Percentiles rank a stretch among this genome's conserved stretches.
These are phyloP conservation scores for Morone saxatilis DNA, from an alignment of 2,113 vertebrate species.

Conservation along the genomic window DNA sequence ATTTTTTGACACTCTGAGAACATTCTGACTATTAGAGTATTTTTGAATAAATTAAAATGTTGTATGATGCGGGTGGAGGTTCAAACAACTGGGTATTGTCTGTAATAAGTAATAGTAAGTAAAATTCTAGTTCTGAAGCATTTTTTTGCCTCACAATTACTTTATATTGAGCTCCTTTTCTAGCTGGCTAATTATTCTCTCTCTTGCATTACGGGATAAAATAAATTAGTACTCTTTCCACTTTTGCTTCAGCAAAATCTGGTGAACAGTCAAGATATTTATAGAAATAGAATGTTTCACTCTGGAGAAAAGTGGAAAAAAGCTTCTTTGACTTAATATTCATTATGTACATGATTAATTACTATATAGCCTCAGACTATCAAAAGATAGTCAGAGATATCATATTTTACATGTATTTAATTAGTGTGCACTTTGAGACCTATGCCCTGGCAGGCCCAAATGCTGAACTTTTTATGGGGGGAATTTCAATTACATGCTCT, in stretches of 20 bases:
- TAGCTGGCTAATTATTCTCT: constrained; percentile 35
- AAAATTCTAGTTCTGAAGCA: too few species aligned
- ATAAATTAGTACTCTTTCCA: constrained; percentile 13
- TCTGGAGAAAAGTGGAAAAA: constrained; percentile 61
- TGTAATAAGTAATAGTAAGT: too few species aligned
- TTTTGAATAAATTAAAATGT: not conserved
- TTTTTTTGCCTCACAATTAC: not conserved
- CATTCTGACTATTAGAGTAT: not conserved
- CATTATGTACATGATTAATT: constrained; percentile 79
- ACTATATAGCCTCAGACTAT: constrained; percentile 76
- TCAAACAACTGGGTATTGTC: not conserved
- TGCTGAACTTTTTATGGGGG: constrained; percentile 65
- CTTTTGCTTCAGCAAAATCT: constrained; percentile 31
- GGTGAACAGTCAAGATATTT: constrained; percentile 41
- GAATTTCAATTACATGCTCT: constrained; percentile 74
- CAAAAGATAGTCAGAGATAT: constrained; percentile 73
- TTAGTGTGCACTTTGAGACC: constrained; percentile 77
- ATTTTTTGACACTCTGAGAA: not conserved
- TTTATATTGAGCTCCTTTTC: constrained; percentile 3
- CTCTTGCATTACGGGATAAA: constrained; percentile 16
- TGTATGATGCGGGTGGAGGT: too few species aligned
- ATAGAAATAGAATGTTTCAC: constrained; percentile 59
- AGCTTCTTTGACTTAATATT: constrained; percentile 67
- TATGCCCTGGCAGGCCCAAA: constrained; percentile 66
- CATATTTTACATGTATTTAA: constrained; percentile 80